phyloP scores from a whole-genome alignment of 2,797 vertebrate genomes.

The Typhlichthys subterraneus region DNA sequence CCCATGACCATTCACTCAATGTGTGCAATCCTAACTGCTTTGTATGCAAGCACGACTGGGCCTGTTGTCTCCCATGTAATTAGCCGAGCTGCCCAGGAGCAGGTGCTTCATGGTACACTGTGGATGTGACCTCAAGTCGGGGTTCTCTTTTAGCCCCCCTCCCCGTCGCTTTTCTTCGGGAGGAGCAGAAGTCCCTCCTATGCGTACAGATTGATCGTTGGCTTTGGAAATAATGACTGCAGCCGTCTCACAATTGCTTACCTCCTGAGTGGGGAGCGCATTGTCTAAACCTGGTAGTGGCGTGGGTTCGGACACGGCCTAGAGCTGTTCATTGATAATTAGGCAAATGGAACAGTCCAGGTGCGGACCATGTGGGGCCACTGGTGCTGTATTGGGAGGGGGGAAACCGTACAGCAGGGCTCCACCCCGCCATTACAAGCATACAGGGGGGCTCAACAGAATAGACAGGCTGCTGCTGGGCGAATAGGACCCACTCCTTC shows the following conservation, averaged over 20 bases:
- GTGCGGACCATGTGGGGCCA: conserved; percentile 71
- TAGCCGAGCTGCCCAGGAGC: conserved; percentile 71
- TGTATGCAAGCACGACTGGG: conserved; percentile 58
- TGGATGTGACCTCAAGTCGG: conserved; percentile 64
- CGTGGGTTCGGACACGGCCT: conserved; percentile 69
- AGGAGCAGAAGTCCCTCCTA: conserved; percentile 51
- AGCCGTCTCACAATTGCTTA: conserved; percentile 37
- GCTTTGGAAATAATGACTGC: conserved; percentile 49
- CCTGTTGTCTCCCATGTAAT: conserved; percentile 68
- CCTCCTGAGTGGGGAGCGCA: conserved; percentile 56
- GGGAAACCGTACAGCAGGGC: conserved; percentile 47
- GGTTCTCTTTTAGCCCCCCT: conserved; percentile 48
- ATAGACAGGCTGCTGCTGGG: conserved; percentile 73
- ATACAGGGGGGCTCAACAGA: conserved; percentile 52
- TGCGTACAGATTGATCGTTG: conserved; percentile 59
- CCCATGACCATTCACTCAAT: conserved; percentile 40
- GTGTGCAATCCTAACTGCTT: conserved; percentile 40
- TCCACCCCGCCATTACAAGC: conserved; percentile 47
- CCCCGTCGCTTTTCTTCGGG: conserved; percentile 55
- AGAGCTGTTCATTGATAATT: conserved; percentile 74
- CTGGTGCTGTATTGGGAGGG: conserved; percentile 39
- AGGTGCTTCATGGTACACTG: conserved; percentile 76
- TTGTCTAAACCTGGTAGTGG: conserved; percentile 69
- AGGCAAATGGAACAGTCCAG: conserved; percentile 79
- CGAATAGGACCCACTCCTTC: conserved; percentile 54